Base-by-base conservation (phyloP, 2,113 vertebrate genomes). In the Microcebus lehilahytsara region DNA sequence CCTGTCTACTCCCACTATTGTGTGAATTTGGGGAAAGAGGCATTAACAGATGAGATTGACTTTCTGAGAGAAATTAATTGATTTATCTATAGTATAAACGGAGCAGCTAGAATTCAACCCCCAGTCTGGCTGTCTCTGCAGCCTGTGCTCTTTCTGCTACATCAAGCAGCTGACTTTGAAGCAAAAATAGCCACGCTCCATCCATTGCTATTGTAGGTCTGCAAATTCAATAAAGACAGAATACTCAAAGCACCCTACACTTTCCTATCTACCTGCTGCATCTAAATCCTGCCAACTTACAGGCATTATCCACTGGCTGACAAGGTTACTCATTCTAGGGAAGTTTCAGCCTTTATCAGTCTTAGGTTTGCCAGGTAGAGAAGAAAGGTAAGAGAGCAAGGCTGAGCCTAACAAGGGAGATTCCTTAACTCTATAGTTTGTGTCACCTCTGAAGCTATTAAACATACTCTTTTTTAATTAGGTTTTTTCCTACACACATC, bases 231-330 rank as follows among this genome's bases (percentile, higher is more conserved):
- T 80, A 87, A 86, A 93, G 78, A 72, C 40, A 80, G 72, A 89
- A 96, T 75, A 40, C 83, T 85, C 66, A 72, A 11, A 89, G 79
- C 5, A 6, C 10, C 37, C 30, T 27, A 6, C 22, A 69, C 92
- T 84, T 96, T 37, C 72, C 11, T 95, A 91, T 86, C 97, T 92
- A 87, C 56, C 78, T 89, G 83, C 84, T 92, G 58, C 69, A 80
- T 95, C 96, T 92, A 87, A 97, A 96, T 94, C 88, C 80, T 95
- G 80, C 84, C 71, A 46, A 95, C 22, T 53, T 87, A 84, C 32
- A 81, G 49, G 71, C 37, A 5, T 96, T 86, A 86, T 53, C 60
- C 56, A 49, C 49, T 80, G 51, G 19, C 75, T 46, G 67, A 87
- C 97, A 95, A 89, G 67, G 62, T 92, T 92, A 32, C 62, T 93